A percentile compares a stretch with the other conserved stretches of the same genome.
Conservation (phyloP, 2,113 vertebrate species). For the Scartelaos histophorus region DNA sequence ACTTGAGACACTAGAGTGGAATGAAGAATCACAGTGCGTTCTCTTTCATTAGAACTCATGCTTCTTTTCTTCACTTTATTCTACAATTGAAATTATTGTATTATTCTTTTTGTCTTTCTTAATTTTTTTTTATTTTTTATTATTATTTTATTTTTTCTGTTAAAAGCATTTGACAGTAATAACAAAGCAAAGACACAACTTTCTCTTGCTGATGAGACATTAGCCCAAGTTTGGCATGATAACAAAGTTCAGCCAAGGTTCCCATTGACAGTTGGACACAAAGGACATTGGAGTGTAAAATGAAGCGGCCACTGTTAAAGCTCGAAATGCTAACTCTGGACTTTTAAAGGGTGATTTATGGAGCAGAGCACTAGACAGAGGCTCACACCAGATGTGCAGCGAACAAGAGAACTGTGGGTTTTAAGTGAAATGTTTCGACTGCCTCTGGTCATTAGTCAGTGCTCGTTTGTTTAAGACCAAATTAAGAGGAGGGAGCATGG, state of each 20-base stretch:
- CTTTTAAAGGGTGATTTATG: conserved; percentile 1
- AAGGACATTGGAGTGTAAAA: conserved; percentile 1
- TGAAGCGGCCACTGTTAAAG: conserved; percentile 3
- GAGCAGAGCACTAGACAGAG: conserved; percentile 11
- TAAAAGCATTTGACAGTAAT: background rate
- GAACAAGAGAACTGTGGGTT: background rate
- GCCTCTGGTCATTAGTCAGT: conserved; percentile 8
- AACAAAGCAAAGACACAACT: background rate
- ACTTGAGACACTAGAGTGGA: too few relatives aligned
- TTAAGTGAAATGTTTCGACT: background rate
- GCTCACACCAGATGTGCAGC: conserved; percentile 1
- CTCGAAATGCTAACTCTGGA: conserved; percentile 10
- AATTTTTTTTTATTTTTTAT: too few relatives aligned
- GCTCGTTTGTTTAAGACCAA: conserved; percentile 7
- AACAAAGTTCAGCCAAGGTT: background rate
- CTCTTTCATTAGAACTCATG: too few relatives aligned
- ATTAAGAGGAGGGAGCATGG: conserved; percentile 4
- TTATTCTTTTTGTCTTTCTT: too few relatives aligned
- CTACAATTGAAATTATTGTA: too few relatives aligned
- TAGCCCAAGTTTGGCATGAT: background rate
- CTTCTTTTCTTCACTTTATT: too few relatives aligned
- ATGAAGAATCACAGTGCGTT: too few relatives aligned
- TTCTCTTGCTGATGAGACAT: background rate
- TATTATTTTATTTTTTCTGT: too few relatives aligned
- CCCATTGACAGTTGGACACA: background rate